phyloP scores from a whole-genome alignment of 2,888 invertebrate species.

The Drosophila anomelani region DNA sequence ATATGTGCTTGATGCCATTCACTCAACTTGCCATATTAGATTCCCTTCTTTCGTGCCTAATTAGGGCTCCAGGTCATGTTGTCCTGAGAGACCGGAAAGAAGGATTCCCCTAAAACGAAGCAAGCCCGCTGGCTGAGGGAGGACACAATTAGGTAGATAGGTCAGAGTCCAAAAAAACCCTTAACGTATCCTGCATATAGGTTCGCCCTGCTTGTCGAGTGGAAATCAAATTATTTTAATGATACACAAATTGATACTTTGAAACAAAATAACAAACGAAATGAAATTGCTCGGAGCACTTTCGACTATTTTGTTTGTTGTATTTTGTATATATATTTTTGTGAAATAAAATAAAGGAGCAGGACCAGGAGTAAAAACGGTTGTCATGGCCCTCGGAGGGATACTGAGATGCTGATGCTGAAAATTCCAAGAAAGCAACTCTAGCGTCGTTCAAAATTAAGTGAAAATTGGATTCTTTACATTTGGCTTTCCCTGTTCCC shows the following conservation, averaged over 20 bases:
- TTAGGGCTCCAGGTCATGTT: constrained; percentile 58
- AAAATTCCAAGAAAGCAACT: constrained; percentile 58
- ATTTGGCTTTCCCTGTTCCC: constrained; percentile 42
- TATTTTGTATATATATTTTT: background rate
- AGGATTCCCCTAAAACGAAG: background rate
- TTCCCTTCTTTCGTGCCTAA: constrained; percentile 53
- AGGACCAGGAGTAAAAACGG: constrained; percentile 38
- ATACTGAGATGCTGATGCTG: constrained; percentile 9
- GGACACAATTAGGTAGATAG: constrained; percentile 13
- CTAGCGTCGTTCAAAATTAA: constrained; percentile 64
- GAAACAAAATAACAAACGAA: constrained; percentile 78
- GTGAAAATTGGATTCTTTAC: constrained; percentile 77
- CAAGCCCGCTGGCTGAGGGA: constrained; percentile 8
- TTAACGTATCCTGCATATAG: constrained; percentile 15
- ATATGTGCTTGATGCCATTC: constrained; percentile 6
- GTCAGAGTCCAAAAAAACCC: constrained; percentile 8
- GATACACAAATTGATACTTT: constrained; percentile 82
- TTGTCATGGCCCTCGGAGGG: constrained; percentile 44
- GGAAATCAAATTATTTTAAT: constrained; percentile 82
- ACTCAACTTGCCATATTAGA: constrained; percentile 54
- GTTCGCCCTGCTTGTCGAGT: constrained; percentile 57
- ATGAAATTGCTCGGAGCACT: constrained; percentile 75
- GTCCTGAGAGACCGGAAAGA: background rate
- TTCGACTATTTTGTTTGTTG: constrained; percentile 53
- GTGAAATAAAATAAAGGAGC: background rate